These are phyloP conservation scores for Enteromius unitaeniatus DNA, from an alignment of 2,797 vertebrate species.

Conservation along the genomic window DNA sequence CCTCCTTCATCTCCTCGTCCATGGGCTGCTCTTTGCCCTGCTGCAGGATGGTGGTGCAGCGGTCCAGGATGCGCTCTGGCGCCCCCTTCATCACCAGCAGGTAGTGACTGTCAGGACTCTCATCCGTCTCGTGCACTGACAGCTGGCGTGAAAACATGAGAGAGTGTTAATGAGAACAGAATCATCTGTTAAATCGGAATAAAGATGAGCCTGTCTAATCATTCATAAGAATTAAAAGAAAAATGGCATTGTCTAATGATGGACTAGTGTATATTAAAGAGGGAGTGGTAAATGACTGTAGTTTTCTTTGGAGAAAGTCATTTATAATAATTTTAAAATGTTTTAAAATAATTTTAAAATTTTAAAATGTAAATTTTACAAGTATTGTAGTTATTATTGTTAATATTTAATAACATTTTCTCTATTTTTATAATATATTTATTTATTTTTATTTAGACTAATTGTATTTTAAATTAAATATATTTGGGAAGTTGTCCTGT, in stretches of 20 bases:
- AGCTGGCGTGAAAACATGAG: constrained; percentile 73
- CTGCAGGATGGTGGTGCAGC: constrained; percentile 86
- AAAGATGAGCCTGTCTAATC: not conserved
- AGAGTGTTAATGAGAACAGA: not conserved
- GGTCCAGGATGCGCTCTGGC: constrained; percentile 89
- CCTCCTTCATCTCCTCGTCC: constrained; percentile 90
- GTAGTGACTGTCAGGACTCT: constrained; percentile 83
- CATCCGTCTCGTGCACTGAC: constrained; percentile 86
- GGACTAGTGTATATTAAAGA: too few species aligned
- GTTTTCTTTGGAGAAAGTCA: not conserved
- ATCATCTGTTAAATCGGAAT: not conserved
- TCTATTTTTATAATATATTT: too few species aligned
- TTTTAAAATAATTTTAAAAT: too few species aligned
- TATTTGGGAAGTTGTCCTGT: too few species aligned
- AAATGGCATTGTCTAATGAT: not conserved
- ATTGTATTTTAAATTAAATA: too few species aligned
- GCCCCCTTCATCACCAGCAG: constrained; percentile 94
- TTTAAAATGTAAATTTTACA: not conserved
- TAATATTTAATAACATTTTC: too few species aligned
- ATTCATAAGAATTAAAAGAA: not conserved
- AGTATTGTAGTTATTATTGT: too few species aligned
- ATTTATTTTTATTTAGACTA: too few species aligned
- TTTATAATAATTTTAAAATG: not conserved
- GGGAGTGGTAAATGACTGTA: too few species aligned
- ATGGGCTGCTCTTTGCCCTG: constrained; percentile 91